Base-by-base conservation (phyloP, 2,113 vertebrate genomes). In the Campylorhamphus procurvoides region DNA sequence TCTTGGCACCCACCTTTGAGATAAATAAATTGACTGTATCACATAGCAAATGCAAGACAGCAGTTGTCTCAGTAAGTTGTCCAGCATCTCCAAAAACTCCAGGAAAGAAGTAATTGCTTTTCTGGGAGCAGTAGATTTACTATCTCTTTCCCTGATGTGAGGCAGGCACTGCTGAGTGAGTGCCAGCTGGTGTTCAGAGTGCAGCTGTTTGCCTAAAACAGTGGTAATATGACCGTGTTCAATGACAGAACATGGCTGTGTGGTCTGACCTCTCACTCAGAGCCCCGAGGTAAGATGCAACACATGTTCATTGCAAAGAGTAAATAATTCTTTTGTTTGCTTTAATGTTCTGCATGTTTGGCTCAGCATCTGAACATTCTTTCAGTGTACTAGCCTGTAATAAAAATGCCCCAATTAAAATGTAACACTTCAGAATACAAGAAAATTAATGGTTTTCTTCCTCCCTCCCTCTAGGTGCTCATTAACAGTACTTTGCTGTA, bases 341-440 rank as follows among this genome's bases (percentile, higher is more conserved):
- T 87, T 23, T 77, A 86, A 83, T 19, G 42, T 63, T 88, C 24
- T 10, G 7, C 55, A 22, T 12, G 2, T 91, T 94, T 87, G 75
- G 53, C 84, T 72, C 29, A 72, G 35, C 18, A 24, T 81, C 76
- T 84, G 69, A 84, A 72, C 60, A 46, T 74, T 94, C 55, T 77
- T 93, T 50, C 59, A 42, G 37, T 68, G 49, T 89, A 60, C 60
- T 18, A 63, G n/a, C 28, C 82, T 93, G 67, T 67, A 94, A 80
- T 68, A 86, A 88, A 94, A 91, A 75, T 84, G n/a, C 25, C 31
- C 56, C 73, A 95, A 91, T 94, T 95, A 94, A 93, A 93, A 94
- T 88, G n/a, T 92, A 96, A 94, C 79, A 90, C 92, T 89, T 77
- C 72, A 93, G 44, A 92, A 88, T 92, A 52, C 56, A 86, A 47